Evolutionary conservation across 2,113 vertebrate species (phyloP).

Genomic region (Lamprologus callipterus): DNA sequence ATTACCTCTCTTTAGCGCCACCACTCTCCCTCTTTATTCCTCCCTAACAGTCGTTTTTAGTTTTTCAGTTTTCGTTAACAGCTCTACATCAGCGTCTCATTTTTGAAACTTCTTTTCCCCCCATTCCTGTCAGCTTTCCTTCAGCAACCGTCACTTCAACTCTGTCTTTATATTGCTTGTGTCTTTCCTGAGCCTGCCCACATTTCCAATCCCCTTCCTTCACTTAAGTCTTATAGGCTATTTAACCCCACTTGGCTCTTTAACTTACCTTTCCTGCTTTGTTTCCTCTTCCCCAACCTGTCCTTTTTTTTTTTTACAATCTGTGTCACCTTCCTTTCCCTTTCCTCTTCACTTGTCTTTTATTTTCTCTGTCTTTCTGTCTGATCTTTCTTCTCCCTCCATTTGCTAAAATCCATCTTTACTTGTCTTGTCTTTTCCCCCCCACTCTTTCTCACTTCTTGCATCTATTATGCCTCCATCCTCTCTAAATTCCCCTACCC

Average conservation of each 20-base stretch:
- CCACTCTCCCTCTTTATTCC: neutral
- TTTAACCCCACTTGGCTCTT: neutral
- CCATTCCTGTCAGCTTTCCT: neutral
- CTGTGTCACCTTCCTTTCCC: neutral
- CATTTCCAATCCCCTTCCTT: neutral
- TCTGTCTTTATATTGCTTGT: neutral
- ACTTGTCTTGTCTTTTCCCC: neutral
- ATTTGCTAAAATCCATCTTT: neutral
- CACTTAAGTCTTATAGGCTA: neutral
- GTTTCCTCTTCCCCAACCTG: neutral
- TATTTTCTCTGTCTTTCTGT: neutral
- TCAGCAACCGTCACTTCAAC: neutral
- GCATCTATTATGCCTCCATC: neutral
- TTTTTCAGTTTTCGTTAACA: neutral
- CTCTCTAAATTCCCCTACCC: neutral
- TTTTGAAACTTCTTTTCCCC: fast-evolving
- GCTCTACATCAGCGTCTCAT: neutral
- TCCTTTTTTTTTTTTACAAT: fast-evolving
- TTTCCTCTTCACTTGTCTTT: neutral
- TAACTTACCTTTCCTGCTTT: neutral
- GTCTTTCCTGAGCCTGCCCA: neutral
- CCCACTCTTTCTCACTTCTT: neutral
- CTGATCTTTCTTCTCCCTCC: neutral
- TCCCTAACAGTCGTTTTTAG: neutral
- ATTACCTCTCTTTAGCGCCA: neutral